Conservation (phyloP, 2,888 invertebrate genomes). For the Arctia plantaginis region DNA sequence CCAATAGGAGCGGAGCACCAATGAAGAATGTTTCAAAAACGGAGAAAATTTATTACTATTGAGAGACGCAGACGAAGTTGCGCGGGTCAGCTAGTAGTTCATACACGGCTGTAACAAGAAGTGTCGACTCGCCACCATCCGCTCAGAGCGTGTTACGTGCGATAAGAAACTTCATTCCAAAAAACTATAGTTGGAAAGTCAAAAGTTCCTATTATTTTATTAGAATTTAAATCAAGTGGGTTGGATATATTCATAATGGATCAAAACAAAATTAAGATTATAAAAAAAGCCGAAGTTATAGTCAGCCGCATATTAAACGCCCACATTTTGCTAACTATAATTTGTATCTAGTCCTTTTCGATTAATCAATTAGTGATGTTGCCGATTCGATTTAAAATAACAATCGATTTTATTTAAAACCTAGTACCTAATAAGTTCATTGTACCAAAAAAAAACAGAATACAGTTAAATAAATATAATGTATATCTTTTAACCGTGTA, state of each 20-base stretch:
- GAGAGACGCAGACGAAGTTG: too few species aligned
- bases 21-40: too few species aligned
- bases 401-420: neutral
- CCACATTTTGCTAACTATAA: neutral
- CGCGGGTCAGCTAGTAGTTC: too few species aligned
- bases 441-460: too few species aligned
- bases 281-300: neutral
- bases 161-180: too few species aligned
- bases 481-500: neutral
- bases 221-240: neutral
- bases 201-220: neutral
- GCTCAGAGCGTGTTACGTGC: too few species aligned
- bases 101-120: too few species aligned
- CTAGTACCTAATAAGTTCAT: too few species aligned
- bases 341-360: neutral
- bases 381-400: neutral
- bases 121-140: too few species aligned
- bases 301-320: neutral
- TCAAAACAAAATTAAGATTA: neutral
- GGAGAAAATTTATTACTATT: too few species aligned
- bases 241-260: neutral
- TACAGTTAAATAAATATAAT: neutral
- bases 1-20: too few species aligned
- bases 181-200: too few species aligned
- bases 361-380: neutral